phyloP scores from a whole-genome alignment of 2,888 invertebrate genomes.

The Corythucha ciliata region DNA sequence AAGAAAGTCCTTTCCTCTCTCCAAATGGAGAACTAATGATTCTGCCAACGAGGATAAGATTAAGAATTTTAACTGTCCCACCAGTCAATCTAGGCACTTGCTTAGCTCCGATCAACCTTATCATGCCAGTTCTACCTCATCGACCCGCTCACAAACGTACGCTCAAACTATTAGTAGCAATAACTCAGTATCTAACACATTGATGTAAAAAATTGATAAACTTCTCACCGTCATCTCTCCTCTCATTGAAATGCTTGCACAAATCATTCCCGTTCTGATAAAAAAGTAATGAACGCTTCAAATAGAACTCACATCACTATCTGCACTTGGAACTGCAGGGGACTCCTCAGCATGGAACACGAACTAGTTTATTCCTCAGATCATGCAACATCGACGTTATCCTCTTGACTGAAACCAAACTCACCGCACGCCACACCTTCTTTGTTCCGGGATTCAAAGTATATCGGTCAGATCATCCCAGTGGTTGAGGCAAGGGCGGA shows the following conservation, averaged over 20 bases:
- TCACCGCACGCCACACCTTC: neutral
- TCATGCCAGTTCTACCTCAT: too few relatives aligned
- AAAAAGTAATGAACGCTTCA: neutral
- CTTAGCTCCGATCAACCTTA: too few relatives aligned
- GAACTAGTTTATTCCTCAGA: neutral
- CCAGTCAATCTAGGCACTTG: too few relatives aligned
- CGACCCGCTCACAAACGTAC: too few relatives aligned
- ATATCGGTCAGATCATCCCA: constrained; percentile 2
- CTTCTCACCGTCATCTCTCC: constrained; percentile 1
- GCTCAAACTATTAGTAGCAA: too few relatives aligned
- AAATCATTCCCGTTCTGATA: constrained; percentile 4
- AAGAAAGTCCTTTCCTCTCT: too few relatives aligned
- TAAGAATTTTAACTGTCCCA: too few relatives aligned
- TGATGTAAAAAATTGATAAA: too few relatives aligned
- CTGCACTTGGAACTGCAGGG: constrained; percentile 5
- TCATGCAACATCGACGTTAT: neutral
- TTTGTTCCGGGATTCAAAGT: neutral
- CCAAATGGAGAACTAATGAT: too few relatives aligned
- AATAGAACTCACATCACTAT: neutral
- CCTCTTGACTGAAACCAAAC: constrained; percentile 1
- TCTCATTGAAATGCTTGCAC: constrained; percentile 2
- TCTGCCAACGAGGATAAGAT: too few relatives aligned
- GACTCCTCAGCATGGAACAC: neutral
- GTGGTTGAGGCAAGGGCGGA: too few relatives aligned
- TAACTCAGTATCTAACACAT: too few relatives aligned